Percentiles rank a stretch among this genome's conserved stretches.
These are phyloP conservation scores for Drosophila virilis DNA, from an alignment of 1,140 invertebrate genomes.

Conservation along the genomic window DNA sequence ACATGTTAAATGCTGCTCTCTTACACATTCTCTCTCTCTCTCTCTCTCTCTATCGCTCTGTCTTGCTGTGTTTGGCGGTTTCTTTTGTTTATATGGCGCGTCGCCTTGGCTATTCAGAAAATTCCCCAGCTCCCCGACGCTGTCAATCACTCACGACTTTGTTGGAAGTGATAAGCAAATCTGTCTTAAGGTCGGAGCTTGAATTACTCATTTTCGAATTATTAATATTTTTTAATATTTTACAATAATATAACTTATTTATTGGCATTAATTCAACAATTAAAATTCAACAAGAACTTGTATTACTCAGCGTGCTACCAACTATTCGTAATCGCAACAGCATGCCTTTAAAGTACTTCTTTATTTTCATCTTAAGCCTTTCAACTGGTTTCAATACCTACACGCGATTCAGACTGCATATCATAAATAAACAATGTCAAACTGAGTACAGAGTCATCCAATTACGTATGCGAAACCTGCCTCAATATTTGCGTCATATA, in stretches of 20 bases:
- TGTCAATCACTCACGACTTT: conserved; percentile 53
- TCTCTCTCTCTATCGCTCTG: background rate
- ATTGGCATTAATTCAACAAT: background rate
- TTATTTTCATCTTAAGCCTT: background rate
- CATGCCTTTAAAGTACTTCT: background rate
- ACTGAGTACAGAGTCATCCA: conserved; percentile 13
- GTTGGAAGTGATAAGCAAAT: conserved; percentile 17
- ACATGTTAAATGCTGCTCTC: too few relatives aligned
- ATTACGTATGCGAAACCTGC: conserved; percentile 34
- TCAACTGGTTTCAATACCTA: background rate
- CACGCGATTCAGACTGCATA: conserved; percentile 6
- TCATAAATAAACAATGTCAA: conserved; percentile 1
- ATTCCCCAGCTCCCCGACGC: conserved; percentile 21
- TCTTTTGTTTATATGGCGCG: conserved; percentile 52
- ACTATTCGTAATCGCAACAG: background rate
- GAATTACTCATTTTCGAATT: background rate
- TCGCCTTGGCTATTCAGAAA: conserved; percentile 16
- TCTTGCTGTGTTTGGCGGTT: conserved; percentile 3
- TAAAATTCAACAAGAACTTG: background rate
- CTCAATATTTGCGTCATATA: conserved; percentile 33
- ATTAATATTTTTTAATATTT: background rate
- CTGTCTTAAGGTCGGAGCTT: background rate
- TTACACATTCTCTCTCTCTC: background rate
- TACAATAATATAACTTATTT: too few relatives aligned
- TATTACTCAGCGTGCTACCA: background rate